Conservation (phyloP, 2,113 vertebrate species). For the Tichodroma muraria region DNA sequence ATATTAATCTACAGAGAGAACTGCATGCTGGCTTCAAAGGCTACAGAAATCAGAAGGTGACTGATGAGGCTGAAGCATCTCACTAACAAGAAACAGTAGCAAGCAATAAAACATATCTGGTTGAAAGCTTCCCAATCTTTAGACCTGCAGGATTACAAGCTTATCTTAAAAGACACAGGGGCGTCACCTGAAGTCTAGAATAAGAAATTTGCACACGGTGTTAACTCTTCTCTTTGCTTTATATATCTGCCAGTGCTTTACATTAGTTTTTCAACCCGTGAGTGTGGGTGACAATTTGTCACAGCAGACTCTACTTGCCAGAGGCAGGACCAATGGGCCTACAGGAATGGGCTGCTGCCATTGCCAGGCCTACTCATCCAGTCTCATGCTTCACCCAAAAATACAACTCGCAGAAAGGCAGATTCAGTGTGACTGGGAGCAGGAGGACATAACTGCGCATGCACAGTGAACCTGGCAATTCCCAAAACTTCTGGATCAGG, state of each 20-base stretch:
- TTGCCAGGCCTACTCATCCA: neutral
- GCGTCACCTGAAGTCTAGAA: neutral
- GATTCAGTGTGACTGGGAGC: neutral
- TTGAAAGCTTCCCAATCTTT: neutral
- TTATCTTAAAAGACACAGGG: neutral
- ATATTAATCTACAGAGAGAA: neutral
- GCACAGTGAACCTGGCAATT: neutral
- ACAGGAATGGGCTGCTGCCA: neutral
- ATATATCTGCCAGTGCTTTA: neutral
- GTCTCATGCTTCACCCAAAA: neutral
- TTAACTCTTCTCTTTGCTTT: neutral
- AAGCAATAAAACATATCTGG: neutral
- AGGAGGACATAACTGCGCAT: fast-evolving
- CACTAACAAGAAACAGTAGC: neutral
- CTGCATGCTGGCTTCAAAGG: neutral
- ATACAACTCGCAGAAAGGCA: neutral
- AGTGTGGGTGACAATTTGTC: neutral
- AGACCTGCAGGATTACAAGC: neutral
- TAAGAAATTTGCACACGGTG: neutral
- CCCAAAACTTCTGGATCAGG: neutral
- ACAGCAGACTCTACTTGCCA: neutral
- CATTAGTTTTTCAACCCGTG: neutral
- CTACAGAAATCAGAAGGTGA: neutral
- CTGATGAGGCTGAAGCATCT: neutral
- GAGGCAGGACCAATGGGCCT: neutral